A percentile compares a stretch with the other conserved stretches of the same genome.
Evolutionary conservation across 2,797 vertebrate species (phyloP).

Genomic region (Bradypodion pumilum): DNA sequence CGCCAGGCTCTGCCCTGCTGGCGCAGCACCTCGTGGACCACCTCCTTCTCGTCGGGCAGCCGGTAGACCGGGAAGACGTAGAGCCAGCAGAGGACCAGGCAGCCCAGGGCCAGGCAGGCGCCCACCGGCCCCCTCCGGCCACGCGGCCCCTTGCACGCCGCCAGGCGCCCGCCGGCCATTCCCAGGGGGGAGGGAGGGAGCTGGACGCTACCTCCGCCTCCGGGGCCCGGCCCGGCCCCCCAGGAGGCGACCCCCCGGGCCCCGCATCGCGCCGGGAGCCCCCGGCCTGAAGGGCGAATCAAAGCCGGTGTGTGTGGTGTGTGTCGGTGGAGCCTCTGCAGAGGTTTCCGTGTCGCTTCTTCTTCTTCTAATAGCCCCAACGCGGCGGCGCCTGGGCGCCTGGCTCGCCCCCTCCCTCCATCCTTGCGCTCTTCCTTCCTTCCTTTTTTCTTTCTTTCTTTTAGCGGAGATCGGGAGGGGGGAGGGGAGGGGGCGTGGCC

Average conservation of each 20-base stretch:
- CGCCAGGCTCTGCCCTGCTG: conserved; percentile 84
- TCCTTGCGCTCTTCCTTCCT: neutral
- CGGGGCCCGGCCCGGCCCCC: neutral
- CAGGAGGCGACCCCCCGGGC: too few relatives aligned
- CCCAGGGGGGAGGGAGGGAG: too few relatives aligned
- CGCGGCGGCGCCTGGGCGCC: too few relatives aligned
- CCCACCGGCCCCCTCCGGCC: conserved; percentile 86
- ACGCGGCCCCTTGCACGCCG: conserved; percentile 82
- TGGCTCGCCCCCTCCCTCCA: too few relatives aligned
- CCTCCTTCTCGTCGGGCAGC: conserved; percentile 87
- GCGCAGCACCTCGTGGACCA: conserved; percentile 87
- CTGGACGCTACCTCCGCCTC: conserved; percentile 59
- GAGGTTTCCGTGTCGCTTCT: too few relatives aligned
- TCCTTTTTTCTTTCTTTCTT: conserved; percentile 10
- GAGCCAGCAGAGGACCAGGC: conserved; percentile 93
- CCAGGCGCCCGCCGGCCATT: too few relatives aligned
- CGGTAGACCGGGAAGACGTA: conserved; percentile 90
- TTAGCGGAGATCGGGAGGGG: neutral
- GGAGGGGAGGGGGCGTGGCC: neutral
- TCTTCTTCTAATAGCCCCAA: too few relatives aligned
- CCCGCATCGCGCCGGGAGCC: too few relatives aligned
- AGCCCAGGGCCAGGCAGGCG: conserved; percentile 85
- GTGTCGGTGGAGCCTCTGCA: too few relatives aligned
- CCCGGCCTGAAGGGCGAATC: too few relatives aligned
- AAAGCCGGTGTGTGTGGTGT: too few relatives aligned